These are phyloP conservation scores for Falco novaeseelandiae DNA, from an alignment of 2,797 vertebrate genomes.

Conservation along the genomic window DNA sequence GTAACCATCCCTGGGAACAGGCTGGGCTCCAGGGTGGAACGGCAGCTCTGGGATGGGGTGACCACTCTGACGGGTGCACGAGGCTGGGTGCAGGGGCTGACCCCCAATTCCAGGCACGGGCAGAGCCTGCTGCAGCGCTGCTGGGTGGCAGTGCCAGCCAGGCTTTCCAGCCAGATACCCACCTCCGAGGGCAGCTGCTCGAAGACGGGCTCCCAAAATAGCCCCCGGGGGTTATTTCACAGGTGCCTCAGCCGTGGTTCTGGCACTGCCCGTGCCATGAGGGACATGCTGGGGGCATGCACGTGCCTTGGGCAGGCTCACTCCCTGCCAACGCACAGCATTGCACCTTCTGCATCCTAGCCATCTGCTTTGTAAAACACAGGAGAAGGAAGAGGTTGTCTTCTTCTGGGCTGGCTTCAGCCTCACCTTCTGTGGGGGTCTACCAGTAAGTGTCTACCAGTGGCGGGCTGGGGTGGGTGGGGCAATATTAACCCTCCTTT, in stretches of 20 bases:
- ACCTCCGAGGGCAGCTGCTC: accelerated
- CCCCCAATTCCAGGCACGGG: accelerated
- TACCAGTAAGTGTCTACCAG: too few species aligned
- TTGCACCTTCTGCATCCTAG: background rate
- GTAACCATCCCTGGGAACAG: slow-evolving; percentile 75
- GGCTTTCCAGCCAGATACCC: background rate
- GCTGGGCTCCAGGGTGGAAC: background rate
- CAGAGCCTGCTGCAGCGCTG: background rate
- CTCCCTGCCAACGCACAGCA: background rate
- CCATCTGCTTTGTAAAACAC: background rate
- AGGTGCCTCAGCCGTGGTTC: background rate
- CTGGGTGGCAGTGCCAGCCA: background rate
- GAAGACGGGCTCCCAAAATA: background rate
- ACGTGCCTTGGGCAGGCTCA: background rate
- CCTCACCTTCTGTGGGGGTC: background rate
- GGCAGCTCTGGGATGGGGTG: background rate
- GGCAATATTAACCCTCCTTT: background rate
- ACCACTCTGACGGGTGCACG: background rate
- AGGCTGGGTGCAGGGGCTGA: background rate
- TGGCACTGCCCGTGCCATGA: accelerated
- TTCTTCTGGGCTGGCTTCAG: background rate
- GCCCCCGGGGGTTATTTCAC: background rate
- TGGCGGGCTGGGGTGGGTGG: background rate
- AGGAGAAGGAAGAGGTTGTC: background rate
- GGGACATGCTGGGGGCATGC: background rate